Base-by-base conservation (phyloP, 2,888 invertebrate species). In the Ormyrus pomaceus region DNA sequence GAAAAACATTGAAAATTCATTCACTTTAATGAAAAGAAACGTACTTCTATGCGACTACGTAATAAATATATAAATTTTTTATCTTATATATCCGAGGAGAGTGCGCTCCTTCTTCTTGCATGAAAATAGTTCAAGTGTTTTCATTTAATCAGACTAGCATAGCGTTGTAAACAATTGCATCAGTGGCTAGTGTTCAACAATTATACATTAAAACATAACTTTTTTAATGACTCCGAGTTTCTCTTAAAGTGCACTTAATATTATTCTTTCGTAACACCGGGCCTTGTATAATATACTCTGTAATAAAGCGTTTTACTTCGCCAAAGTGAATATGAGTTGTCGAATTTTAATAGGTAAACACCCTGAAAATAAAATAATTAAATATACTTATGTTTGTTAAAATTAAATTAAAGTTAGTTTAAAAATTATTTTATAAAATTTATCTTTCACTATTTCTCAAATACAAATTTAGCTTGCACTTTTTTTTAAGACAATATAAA, bases 281-380 rank as follows among this genome's bases (percentile, higher is more conserved):
- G 88, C 86, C 96, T 95, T 72, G 97, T 98, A 91, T 99, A 99
- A 91, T 98, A 99, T 71, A 99, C 98, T 91, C 99, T 95, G 91
- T 99, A 99, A 91, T 99, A 99, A 75, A 99, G 94, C 65, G 98
- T 98, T 94, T 99, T 99, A 86, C 98, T 98, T 87, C 99, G 94
- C 99, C 99, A 99, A 85, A 99, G 93, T 75, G 98, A 99, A 91
- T 99, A 99, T 0, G 99, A 98, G 92, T 99, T 99, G 92, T 99
- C 99, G 91, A 99, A 99, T 92, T 99, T 99, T 61, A 99, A 93
- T 89, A 99, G 92, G 91, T 99, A 99, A 58, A 99, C 97, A 19
- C 99, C 99, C 91, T 97, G 95, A 87, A 83, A 84, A 66, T 55
- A 56, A 77, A 74, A 79, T 11, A 59, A 74, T 61, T 51, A 34